phyloP scores from a whole-genome alignment of 2,797 vertebrate species.

The Trematomus bernacchii region DNA sequence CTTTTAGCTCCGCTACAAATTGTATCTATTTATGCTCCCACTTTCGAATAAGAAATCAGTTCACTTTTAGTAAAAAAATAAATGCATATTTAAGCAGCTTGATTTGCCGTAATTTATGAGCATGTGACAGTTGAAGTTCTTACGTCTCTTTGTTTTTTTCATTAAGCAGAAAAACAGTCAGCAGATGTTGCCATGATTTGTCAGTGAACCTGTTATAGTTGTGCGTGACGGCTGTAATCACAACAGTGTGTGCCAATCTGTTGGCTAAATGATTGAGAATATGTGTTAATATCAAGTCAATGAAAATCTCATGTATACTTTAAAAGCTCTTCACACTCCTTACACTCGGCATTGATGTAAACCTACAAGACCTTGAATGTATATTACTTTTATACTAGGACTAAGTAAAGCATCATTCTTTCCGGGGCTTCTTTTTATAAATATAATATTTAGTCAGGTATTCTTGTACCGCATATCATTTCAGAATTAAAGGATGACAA shows the following conservation, averaged over 20 bases:
- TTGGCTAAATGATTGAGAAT: conserved; percentile 35
- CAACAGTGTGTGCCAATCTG: conserved; percentile 32
- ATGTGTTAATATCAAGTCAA: conserved; percentile 14
- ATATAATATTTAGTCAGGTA: not conserved
- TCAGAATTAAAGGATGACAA: not conserved
- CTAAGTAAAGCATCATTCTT: not conserved
- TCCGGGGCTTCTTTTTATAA: not conserved
- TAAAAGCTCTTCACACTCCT: not conserved
- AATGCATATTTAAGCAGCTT: conserved; percentile 66
- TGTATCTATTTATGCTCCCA: conserved; percentile 77
- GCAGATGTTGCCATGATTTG: conserved; percentile 58
- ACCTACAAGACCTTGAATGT: not conserved
- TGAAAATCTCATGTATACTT: not conserved
- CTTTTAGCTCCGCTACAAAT: conserved; percentile 78
- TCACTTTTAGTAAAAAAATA: conserved; percentile 61
- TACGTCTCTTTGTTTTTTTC: conserved; percentile 26
- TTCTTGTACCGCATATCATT: not conserved
- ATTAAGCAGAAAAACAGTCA: conserved; percentile 51
- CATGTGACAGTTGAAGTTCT: conserved; percentile 61
- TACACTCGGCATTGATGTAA: not conserved
- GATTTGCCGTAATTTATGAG: conserved; percentile 62
- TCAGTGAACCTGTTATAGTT: conserved; percentile 55
- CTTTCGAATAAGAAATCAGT: conserved; percentile 77
- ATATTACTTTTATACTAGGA: not conserved
- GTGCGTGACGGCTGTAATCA: conserved; percentile 44